Evolutionary conservation across 2,888 invertebrate genomes (phyloP).

Genomic region (Cephus pulcher): DNA sequence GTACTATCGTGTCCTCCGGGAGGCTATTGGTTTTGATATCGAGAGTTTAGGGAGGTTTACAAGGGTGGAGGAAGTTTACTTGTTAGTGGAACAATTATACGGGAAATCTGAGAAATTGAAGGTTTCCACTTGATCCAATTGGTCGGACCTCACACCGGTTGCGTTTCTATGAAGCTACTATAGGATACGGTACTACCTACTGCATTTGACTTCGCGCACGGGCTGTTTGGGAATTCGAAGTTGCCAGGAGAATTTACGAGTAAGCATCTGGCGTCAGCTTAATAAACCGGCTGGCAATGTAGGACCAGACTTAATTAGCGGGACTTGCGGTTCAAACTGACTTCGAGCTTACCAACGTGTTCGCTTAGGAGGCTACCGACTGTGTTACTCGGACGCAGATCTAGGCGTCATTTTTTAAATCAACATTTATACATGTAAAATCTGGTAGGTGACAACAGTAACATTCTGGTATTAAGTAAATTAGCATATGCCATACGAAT

Average conservation of each 20-base stretch:
- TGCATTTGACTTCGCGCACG: background rate
- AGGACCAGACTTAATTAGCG: constrained; percentile 47
- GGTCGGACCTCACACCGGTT: constrained; percentile 31
- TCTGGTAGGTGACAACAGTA: background rate
- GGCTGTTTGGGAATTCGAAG: background rate
- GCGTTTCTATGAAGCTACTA: constrained; percentile 26
- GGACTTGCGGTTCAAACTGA: constrained; percentile 29
- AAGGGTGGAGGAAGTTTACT: no score
- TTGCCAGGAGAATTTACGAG: constrained; percentile 38
- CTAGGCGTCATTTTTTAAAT: background rate
- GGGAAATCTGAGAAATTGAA: no score
- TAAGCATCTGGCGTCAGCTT: constrained; percentile 46
- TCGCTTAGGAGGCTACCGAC: background rate
- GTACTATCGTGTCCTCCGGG: no score
- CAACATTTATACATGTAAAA: background rate
- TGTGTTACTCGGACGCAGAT: background rate
- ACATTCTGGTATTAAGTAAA: no score
- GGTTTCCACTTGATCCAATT: no score
- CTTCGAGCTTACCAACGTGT: background rate
- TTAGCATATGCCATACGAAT: no score
- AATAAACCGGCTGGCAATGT: constrained; percentile 45
- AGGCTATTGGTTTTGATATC: no score
- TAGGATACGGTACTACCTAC: no score
- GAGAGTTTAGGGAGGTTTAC: no score
- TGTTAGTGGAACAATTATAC: no score